phyloP scores from a whole-genome alignment of 2,113 vertebrate genomes.

The Eublepharis macularius region DNA sequence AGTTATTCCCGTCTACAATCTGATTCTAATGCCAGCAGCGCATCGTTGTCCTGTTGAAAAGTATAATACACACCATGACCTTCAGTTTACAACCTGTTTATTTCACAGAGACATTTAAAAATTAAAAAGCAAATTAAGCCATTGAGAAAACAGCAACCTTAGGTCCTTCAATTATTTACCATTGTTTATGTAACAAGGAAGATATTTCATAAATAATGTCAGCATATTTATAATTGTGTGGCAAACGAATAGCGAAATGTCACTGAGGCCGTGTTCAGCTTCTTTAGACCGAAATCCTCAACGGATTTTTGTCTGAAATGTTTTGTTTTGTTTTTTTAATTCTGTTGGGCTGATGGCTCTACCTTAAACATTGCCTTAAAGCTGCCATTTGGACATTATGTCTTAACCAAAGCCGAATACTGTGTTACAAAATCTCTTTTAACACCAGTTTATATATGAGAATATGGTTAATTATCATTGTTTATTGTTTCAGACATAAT shows the following conservation, averaged over 20 bases:
- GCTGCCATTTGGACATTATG: neutral
- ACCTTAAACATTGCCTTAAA: neutral
- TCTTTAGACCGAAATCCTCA: neutral
- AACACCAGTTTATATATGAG: too few relatives aligned
- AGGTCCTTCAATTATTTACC: conserved; percentile 21
- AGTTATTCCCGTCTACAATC: neutral
- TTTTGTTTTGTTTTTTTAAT: neutral
- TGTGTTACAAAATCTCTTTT: too few relatives aligned
- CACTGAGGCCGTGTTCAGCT: neutral
- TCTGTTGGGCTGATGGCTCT: neutral
- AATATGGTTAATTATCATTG: too few relatives aligned
- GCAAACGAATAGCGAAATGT: conserved; percentile 6
- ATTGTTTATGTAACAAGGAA: neutral
- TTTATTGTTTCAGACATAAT: too few relatives aligned
- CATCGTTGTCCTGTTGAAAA: neutral
- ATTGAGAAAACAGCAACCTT: conserved; percentile 7
- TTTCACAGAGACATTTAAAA: conserved; percentile 35
- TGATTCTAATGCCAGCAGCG: neutral
- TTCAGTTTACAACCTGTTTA: conserved; percentile 25
- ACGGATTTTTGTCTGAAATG: neutral
- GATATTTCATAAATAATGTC: conserved; percentile 16
- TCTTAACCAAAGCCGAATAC: too few relatives aligned
- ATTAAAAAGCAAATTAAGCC: conserved; percentile 12
- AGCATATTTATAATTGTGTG: conserved; percentile 19
- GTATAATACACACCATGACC: conserved; percentile 6